Percentiles rank a stretch among this genome's conserved stretches.
Conservation (phyloP, 2,113 vertebrate genomes). For the Haplochromis burtoni region DNA sequence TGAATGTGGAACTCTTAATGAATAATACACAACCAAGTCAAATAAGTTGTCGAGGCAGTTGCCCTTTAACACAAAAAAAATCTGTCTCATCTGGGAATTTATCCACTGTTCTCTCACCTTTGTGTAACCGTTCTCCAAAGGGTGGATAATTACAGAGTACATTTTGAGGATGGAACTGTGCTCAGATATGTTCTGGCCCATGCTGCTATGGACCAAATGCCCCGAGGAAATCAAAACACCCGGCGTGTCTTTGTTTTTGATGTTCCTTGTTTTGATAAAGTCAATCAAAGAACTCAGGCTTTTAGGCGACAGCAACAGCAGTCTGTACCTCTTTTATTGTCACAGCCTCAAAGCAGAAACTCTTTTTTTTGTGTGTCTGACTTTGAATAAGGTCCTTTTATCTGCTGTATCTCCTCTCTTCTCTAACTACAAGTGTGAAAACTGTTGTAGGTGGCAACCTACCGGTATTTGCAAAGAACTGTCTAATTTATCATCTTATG, state of each 20-base stretch:
- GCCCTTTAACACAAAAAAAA: constrained; percentile 29
- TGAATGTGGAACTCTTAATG: constrained; percentile 36
- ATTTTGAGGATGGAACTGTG: not conserved
- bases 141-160: constrained; percentile 19
- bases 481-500: constrained; percentile 47
- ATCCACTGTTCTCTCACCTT: constrained; percentile 14
- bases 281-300: constrained; percentile 32
- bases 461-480: not conserved
- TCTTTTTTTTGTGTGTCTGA: not conserved
- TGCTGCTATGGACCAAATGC: constrained; percentile 36
- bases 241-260: constrained; percentile 34
- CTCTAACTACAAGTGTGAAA: not conserved
- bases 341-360: not conserved
- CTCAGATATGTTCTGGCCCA: constrained; percentile 31
- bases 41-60: constrained; percentile 28
- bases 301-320: not conserved
- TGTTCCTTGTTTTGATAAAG: constrained; percentile 39
- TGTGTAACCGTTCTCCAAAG: constrained; percentile 12
- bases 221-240: constrained; percentile 25
- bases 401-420: not conserved
- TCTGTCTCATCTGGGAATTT: constrained; percentile 24
- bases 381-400: not conserved
- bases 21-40: constrained; percentile 46
- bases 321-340: not conserved
- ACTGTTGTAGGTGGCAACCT: not conserved